A percentile compares a stretch with the other conserved stretches of the same genome.
Conservation (phyloP, 2,888 invertebrate species). For the Lysandra coridon region DNA sequence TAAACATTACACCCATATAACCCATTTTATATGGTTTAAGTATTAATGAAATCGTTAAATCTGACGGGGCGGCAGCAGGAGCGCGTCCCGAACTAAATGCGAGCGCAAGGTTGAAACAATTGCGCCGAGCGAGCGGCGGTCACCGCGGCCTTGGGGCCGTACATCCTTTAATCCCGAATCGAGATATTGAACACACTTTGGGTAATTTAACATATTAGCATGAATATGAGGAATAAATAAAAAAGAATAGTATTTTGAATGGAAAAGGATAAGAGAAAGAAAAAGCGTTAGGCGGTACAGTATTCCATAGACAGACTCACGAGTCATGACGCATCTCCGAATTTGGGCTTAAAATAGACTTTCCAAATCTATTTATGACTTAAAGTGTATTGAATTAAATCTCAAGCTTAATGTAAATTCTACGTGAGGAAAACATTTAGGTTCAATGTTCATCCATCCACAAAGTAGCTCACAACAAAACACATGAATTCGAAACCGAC, state of each 20-base stretch:
- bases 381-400: no score
- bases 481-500: background rate
- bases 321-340: background rate
- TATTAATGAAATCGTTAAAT: conserved; percentile 15
- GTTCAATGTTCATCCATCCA: background rate
- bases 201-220: background rate
- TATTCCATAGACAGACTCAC: background rate
- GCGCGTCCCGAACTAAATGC: conserved; percentile 49
- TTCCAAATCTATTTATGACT: background rate
- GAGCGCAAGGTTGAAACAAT: conserved; percentile 71
- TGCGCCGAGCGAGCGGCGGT: conserved; percentile 57
- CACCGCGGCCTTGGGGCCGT: conserved; percentile 42
- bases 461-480: background rate
- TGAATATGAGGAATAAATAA: background rate
- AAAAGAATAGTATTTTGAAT: background rate
- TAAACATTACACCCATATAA: background rate
- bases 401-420: background rate
- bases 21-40: background rate
- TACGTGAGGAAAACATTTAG: background rate
- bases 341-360: background rate
- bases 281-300: background rate
- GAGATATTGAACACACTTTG: conserved; percentile 20
- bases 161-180: conserved; percentile 31
- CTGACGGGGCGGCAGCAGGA: conserved; percentile 43
- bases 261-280: background rate